phyloP scores from a whole-genome alignment of 2,113 vertebrate species.

The Aegithalos caudatus region DNA sequence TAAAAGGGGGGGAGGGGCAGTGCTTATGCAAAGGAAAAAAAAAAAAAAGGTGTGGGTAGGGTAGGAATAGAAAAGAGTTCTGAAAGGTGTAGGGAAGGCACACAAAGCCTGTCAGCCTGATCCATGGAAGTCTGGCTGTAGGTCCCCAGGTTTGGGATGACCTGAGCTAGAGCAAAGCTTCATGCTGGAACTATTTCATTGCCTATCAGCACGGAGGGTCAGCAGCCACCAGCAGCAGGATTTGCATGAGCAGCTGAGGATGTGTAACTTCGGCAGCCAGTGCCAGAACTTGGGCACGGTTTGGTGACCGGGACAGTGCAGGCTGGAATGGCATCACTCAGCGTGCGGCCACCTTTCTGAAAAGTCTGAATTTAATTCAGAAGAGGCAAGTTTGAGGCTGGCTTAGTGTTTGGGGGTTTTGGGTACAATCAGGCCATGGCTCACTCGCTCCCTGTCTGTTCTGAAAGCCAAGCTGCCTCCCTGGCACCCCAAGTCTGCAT shows the following conservation, averaged over 20 bases:
- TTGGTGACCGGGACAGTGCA: not conserved
- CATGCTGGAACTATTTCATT: accelerated
- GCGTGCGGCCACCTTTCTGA: accelerated
- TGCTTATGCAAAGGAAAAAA: not conserved
- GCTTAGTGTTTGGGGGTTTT: not conserved
- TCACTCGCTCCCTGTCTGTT: not conserved
- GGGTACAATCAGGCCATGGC: accelerated
- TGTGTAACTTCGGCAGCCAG: not conserved
- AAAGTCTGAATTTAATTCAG: not conserved
- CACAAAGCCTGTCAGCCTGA: not conserved
- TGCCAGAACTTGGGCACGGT: not conserved
- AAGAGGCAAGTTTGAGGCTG: not conserved
- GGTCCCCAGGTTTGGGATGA: not conserved
- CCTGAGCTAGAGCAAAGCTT: not conserved
- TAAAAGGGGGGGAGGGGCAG: not conserved
- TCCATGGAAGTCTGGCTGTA: not conserved
- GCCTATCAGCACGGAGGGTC: accelerated
- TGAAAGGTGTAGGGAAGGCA: not conserved
- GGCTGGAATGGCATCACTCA: not conserved
- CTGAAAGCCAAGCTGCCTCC: not conserved
- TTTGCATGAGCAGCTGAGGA: not conserved
- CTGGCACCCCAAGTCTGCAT: accelerated
- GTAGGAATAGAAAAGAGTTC: not conserved
- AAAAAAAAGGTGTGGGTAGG: not conserved
- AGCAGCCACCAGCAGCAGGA: not conserved